phyloP scores from a whole-genome alignment of 2,888 invertebrate genomes.

The Cantharis flavilabris region DNA sequence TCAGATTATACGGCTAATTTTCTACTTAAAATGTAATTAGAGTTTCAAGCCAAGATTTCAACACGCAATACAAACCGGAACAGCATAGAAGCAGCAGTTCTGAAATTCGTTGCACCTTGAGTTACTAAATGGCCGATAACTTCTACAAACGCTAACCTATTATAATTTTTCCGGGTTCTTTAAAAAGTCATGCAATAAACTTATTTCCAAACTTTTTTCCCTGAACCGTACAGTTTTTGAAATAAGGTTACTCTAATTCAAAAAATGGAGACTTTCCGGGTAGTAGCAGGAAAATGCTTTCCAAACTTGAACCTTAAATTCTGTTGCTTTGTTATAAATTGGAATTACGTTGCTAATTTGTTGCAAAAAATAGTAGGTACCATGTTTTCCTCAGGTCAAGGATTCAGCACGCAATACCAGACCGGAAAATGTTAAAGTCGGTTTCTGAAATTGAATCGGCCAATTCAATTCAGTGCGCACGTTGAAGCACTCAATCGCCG shows the following conservation, averaged over 20 bases:
- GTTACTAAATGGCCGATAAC: neutral
- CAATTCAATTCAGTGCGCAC: neutral
- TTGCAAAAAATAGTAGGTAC: neutral
- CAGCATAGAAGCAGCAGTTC: neutral
- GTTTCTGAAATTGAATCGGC: neutral
- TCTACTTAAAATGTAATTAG: neutral
- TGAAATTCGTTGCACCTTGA: neutral
- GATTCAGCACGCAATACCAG: neutral
- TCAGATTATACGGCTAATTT: neutral
- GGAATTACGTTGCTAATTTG: neutral
- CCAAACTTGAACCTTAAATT: neutral
- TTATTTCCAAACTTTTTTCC: neutral
- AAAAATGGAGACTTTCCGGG: neutral
- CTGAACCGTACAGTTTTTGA: neutral
- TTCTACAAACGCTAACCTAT: neutral
- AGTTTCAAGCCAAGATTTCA: neutral
- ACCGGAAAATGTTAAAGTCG: neutral
- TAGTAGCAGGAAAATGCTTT: neutral
- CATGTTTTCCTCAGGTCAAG: neutral
- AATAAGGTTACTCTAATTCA: neutral
- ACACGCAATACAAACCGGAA: neutral
- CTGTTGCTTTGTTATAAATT: too few species aligned
- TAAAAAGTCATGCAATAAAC: neutral
- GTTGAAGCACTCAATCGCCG: neutral
- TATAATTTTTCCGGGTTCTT: neutral